Conservation (phyloP, 2,888 invertebrate species). For the Anagyrus pseudococci region DNA sequence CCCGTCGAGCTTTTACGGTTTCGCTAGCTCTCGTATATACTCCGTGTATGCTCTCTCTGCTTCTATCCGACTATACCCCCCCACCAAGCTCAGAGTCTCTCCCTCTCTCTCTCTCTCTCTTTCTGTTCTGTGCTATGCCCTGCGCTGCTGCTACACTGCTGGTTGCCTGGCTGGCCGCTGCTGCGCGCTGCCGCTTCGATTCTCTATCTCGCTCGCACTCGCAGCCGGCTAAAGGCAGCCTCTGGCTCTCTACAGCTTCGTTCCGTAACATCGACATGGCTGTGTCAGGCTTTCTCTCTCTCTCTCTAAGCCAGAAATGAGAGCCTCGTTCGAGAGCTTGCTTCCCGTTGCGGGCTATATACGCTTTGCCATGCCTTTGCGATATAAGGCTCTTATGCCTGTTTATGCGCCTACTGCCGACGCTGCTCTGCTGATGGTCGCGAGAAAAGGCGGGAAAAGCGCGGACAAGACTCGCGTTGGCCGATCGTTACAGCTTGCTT, state of each 20-base stretch:
- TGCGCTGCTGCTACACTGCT: background rate
- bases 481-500: no score
- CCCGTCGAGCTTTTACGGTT: constrained; percentile 54
- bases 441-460: constrained; percentile 53
- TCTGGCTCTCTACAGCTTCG: background rate
- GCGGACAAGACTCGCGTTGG: no score
- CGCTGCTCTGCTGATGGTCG: background rate
- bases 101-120: constrained; percentile 4
- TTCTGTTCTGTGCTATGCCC: no score
- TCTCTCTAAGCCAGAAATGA: background rate
- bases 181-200: background rate
- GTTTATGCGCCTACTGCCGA: background rate
- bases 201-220: background rate
- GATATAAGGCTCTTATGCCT: background rate
- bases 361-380: background rate
- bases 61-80: constrained; percentile 64
- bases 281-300: background rate
- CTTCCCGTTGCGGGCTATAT: background rate
- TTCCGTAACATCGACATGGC: background rate
- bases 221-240: background rate
- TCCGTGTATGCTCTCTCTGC: no score
- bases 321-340: no score
- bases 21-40: background rate
- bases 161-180: background rate
- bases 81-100: background rate